A percentile compares a stretch with the other conserved stretches of the same genome.
Conservation (phyloP, 2,888 invertebrate species). For the Corbicula japonica region DNA sequence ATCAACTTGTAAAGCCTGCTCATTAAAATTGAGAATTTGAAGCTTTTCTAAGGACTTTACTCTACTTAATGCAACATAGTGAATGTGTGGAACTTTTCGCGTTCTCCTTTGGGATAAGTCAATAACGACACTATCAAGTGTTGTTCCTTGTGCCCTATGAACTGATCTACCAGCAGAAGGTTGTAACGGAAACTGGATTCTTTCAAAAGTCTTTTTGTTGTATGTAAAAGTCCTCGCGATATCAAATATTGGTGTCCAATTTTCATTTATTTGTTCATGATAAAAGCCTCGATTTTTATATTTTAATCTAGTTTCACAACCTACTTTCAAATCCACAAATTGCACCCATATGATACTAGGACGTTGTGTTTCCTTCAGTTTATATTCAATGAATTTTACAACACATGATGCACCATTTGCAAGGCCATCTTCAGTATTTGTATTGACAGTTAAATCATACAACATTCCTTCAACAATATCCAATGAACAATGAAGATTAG, state of each 20-base stretch:
- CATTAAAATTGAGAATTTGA: conserved; percentile 60
- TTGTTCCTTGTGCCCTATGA: conserved; percentile 62
- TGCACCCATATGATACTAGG: conserved; percentile 61
- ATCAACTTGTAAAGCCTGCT: conserved; percentile 44
- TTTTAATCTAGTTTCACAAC: conserved; percentile 40
- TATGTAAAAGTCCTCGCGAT: conserved; percentile 49
- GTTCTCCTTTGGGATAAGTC: conserved; percentile 36
- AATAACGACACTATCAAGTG: conserved; percentile 37
- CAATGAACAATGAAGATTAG: conserved; percentile 27
- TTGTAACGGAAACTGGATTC: conserved; percentile 58
- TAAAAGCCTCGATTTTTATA: conserved; percentile 47
- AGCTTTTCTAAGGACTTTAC: conserved; percentile 47
- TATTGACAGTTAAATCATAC: conserved; percentile 57
- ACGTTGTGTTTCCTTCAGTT: conserved; percentile 35
- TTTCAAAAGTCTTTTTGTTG: conserved; percentile 44
- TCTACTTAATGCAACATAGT: conserved; percentile 59
- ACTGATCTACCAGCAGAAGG: conserved; percentile 60
- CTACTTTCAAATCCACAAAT: conserved; percentile 45
- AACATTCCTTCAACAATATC: conserved; percentile 22
- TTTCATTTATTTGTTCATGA: conserved; percentile 26
- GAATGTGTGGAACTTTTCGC: conserved; percentile 52
- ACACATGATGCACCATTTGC: conserved; percentile 59
- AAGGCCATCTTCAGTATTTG: conserved; percentile 59
- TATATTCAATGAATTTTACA: conserved; percentile 53
- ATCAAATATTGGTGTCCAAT: conserved; percentile 64